Base-by-base conservation (phyloP, 2,113 vertebrate species). In the Arizona elegans region DNA sequence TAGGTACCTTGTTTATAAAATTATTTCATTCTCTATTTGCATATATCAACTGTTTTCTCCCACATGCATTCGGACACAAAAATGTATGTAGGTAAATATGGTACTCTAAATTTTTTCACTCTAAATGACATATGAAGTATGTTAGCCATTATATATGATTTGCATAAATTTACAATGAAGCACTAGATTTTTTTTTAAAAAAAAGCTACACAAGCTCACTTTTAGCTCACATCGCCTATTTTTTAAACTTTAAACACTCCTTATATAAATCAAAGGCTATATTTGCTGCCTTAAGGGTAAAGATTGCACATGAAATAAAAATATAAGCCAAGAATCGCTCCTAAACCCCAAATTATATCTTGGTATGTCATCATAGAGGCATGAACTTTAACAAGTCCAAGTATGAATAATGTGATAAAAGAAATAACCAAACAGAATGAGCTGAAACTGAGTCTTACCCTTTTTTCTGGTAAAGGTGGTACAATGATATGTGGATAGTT, bases 381-480 rank as follows among this genome's bases (percentile, higher is more conserved):
- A 23, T 24, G 86, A 13, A 9, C 21, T 58, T 93, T n/a, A 26
- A 43, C 26, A 54, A 81, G 86, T 17, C 24, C 13, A 55, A 47
- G 13, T 29, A 24, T 55, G 43, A 33, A 8, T 87, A 43, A 29
- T n/a, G 17, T 17, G 54, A 23, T 86, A 92, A 91, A 43, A 21
- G 43, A 38, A 12, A 59, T 29, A 65, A 81, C 33, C 33, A 81
- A 0, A 65, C 43, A 91, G 94, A 95, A 33, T 87, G 94, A 94
- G 38, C 4, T 90, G 1, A 86, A 92, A 55, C 47, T 87, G 54
- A 89, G 86, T 89, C 98, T 98, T 97, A 99, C 99, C 98, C 99
- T 98, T 97, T 99, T 99, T 96, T 99, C 99, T 59, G 99, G 99
- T 92, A 99, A 96, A 70, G 99, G 99, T 1, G 99, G 98, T 26